Evolutionary conservation across 37 sponge, comb jelly and placozoan species (phyloP), one percentile per base, ranked within the genome.

Genomic region (Oscarella lobularis): DNA sequence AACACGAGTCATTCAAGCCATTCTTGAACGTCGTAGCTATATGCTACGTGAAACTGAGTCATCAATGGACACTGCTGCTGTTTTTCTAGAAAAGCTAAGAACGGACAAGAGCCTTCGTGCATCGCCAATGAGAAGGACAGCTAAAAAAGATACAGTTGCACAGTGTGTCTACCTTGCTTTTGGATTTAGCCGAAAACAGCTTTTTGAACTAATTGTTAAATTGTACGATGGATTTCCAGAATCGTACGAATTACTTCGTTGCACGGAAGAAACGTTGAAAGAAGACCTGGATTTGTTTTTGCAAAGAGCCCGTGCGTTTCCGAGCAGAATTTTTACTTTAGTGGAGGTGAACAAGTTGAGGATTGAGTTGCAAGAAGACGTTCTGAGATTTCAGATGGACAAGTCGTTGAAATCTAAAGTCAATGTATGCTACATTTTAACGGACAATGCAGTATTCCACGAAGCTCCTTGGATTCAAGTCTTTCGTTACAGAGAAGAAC

Each of bases 101-200:
- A n/a, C n/a, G n/a, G n/a, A n/a, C n/a, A 2, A 55, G 40, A 76
- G 77, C 29, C 77, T 55, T 3, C 3, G 70, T n/a, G 55, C 20
- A 3, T 41, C 37, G 9, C 5, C 48, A n/a, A 20, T 2, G 2
- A n/a, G n/a, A n/a, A n/a, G n/a, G n/a, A n/a, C n/a, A n/a, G n/a
- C n/a, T n/a, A 75, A n/a, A 38, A 32, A 38, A 73, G 6, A 37
- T 74, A 33, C 36, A 38, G n/a, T n/a, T n/a, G n/a, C n/a, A n/a
- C n/a, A n/a, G n/a, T n/a, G n/a, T n/a, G n/a, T n/a, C n/a, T n/a
- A n/a, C n/a, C n/a, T n/a, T n/a, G n/a, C n/a, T n/a, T n/a, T n/a
- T n/a, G n/a, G n/a, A n/a, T 48, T 48, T 20, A 48, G 60, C 20
- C 60, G 14, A 27, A 20, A 48, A 27, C 60, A 48, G 20, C 9